Evolutionary conservation across 2,113 vertebrate genomes (phyloP).

Genomic region (Xiphias gladius): DNA sequence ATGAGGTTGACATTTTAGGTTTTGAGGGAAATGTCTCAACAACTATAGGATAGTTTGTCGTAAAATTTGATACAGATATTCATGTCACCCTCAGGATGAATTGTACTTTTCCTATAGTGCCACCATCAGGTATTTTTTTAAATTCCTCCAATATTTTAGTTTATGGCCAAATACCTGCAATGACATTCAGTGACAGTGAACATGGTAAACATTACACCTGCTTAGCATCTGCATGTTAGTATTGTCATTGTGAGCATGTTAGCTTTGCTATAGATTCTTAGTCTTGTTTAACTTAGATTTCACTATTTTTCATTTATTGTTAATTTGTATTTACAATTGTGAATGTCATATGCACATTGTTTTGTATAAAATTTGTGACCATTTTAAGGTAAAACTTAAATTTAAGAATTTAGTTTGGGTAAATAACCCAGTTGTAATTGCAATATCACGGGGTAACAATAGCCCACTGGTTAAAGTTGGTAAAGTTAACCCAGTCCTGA

Average conservation of each 20-base stretch:
- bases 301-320: too few relatives aligned
- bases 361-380: neutral
- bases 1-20: neutral
- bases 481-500: neutral
- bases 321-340: neutral
- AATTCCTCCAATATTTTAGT: too few relatives aligned
- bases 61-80: neutral
- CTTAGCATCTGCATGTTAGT: too few relatives aligned
- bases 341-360: neutral
- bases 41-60: neutral
- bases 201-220: too few relatives aligned
- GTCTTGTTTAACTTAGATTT: too few relatives aligned
- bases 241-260: neutral
- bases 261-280: neutral
- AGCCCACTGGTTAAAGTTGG: neutral
- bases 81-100: neutral
- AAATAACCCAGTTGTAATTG: too few relatives aligned
- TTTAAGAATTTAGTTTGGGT: too few relatives aligned
- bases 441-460: neutral
- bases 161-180: too few relatives aligned
- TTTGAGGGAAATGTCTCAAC: neutral
- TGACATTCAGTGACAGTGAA: too few relatives aligned
- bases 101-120: neutral
- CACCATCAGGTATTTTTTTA: too few relatives aligned
- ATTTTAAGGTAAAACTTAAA: neutral